Base-by-base conservation (phyloP, 1,140 invertebrate genomes). In the Drosophila cardini region DNA sequence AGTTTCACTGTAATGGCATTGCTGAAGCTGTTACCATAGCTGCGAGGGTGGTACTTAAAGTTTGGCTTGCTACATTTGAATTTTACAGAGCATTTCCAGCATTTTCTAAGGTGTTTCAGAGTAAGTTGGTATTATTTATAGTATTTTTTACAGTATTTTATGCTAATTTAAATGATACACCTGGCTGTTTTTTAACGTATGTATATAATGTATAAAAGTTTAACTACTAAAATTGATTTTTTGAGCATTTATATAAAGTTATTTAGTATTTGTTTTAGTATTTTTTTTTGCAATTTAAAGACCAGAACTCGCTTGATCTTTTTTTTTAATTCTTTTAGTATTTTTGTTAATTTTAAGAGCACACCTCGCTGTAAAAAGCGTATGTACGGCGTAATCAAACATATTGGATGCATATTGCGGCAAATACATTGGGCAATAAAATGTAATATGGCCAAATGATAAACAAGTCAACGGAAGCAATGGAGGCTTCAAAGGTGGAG, bases 341-440 rank as follows among this genome's bases (percentile, higher is more conserved):
- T 36, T 42, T 15, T 1, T 1, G 11, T 13, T 42, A n/a, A 42
- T 2, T 42, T 13, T 15, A 43, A 43, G 48, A 21, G 63, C 57
- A 55, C 64, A 63, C 65, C 78, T 78, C 65, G 64, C 9, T 26
- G 30, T 5, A 10, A n/a, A 9, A 16, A 53, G 45, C 55, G 38
- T 58, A 26, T 67, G 55, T 52, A 64, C 43, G 18, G 43, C 56
- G 60, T 76, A 85, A 84, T 84, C 77, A 70, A 84, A 77, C 73
- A 85, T 77, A 73, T 70, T 70, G 52, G 13, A 69, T 68, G 71
- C 48, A 46, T 53, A 32, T 72, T 72, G 70, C 38, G 46, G 70
- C 70, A 60, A 67, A 85, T 78, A 71, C 81, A 67, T 57, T 64
- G 70, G 57, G 82, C 81, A 81, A 85, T 81, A 86, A 86, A 86